Percentiles rank a stretch among this genome's conserved stretches.
These are phyloP conservation scores for Theristus sp. DNA, from an alignment of 2,888 invertebrate genomes.

Conservation along the genomic window DNA sequence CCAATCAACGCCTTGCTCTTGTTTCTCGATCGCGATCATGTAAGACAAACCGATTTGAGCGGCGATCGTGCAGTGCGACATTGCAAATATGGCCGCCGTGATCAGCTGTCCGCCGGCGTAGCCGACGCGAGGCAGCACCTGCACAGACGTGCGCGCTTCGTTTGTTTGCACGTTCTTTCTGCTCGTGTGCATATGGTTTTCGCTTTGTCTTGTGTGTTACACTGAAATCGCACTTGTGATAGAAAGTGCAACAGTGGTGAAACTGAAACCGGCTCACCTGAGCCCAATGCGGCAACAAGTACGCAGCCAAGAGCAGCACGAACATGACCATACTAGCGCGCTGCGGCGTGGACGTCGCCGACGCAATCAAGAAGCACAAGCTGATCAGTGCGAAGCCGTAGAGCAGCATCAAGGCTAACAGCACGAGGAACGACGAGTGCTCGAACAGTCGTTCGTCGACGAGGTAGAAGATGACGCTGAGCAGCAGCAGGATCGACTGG, in stretches of 20 bases:
- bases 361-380: not conserved
- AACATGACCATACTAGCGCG: not conserved
- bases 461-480: not conserved
- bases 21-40: not conserved
- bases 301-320: not conserved
- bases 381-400: not conserved
- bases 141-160: no score
- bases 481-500: not conserved
- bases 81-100: not conserved
- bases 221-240: no score
- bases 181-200: no score
- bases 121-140: no score
- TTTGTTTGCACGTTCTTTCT: no score
- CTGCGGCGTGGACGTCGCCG: not conserved
- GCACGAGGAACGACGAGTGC: not conserved
- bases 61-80: not conserved
- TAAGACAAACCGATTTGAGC: not conserved
- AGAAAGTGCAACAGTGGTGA: no score
- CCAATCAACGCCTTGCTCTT: not conserved
- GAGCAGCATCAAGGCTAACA: not conserved
- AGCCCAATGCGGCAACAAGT: not conserved
- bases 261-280: no score
- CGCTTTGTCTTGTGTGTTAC: no score
- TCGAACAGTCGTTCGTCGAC: not conserved
- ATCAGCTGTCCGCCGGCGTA: not conserved